Percentiles rank a stretch among this genome's conserved stretches.
phyloP scores from a whole-genome alignment of 2,888 invertebrate species.

The Celastrina argiolus region DNA sequence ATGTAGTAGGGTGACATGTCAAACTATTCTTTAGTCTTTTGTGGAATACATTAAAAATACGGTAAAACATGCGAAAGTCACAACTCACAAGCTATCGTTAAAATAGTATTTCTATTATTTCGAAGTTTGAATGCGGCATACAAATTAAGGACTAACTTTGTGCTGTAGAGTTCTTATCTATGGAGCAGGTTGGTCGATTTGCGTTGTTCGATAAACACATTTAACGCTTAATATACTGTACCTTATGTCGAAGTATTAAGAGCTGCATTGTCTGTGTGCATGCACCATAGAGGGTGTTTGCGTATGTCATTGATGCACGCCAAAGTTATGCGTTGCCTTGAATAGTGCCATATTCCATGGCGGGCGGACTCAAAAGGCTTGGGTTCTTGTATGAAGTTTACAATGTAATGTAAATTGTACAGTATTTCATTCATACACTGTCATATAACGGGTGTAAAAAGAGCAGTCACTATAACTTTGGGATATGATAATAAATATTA shows the following conservation, averaged over 20 bases:
- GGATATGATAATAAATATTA: no score
- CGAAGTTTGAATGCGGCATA: constrained; percentile 15
- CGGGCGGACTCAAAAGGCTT: not conserved
- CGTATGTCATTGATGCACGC: constrained; percentile 4
- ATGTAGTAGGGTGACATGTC: no score
- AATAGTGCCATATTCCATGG: not conserved
- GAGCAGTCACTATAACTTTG: no score
- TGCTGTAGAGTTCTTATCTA: constrained; percentile 72
- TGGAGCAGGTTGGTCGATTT: constrained; percentile 45
- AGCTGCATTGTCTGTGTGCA: constrained; percentile 2
- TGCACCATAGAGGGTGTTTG: not conserved
- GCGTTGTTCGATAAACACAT: constrained; percentile 28
- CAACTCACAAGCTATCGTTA: not conserved
- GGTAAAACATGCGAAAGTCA: not conserved
- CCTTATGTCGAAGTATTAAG: constrained; percentile 25
- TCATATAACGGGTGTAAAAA: no score
- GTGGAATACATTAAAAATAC: not conserved
- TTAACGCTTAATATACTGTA: not conserved
- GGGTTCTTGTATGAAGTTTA: not conserved
- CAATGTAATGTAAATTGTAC: not conserved
- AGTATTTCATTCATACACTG: no score
- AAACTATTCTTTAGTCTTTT: no score
- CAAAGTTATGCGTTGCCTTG: constrained; percentile 1
- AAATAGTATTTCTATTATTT: constrained; percentile 5
- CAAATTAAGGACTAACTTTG: constrained; percentile 50